Percentiles rank a stretch among this genome's conserved stretches.
Evolutionary conservation across 2,888 invertebrate species (phyloP).

Genomic region (Camptogramma bilineatum): DNA sequence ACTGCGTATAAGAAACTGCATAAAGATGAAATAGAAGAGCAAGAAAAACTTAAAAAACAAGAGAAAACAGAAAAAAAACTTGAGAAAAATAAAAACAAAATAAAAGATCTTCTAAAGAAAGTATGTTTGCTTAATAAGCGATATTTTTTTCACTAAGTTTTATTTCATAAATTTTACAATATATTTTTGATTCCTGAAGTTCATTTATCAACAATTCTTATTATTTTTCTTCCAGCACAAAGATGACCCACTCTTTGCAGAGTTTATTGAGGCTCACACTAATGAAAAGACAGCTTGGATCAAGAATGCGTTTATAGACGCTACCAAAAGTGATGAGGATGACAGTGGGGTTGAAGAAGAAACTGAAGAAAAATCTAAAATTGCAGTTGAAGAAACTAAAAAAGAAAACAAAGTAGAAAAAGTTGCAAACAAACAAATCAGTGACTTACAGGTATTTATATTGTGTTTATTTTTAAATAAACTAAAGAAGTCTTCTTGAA

Average conservation of each 20-base stretch:
- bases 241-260: slow-evolving; percentile 95
- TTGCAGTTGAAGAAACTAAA: slow-evolving; percentile 31
- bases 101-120: slow-evolving; percentile 88
- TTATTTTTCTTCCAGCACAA: slow-evolving; percentile 85
- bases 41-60: slow-evolving; percentile 65
- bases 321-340: slow-evolving; percentile 65
- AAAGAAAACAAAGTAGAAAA: slow-evolving; percentile 78
- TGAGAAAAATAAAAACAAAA: slow-evolving; percentile 81
- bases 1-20: slow-evolving; percentile 86
- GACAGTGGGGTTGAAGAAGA: slow-evolving; percentile 69
- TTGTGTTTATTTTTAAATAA: not conserved
- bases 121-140: slow-evolving; percentile 58
- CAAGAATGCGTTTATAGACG: slow-evolving; percentile 68
- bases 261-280: slow-evolving; percentile 94
- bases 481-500: too few relatives aligned
- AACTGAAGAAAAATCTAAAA: slow-evolving; percentile 38
- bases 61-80: slow-evolving; percentile 61
- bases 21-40: slow-evolving; percentile 67
- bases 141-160: too few relatives aligned
- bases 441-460: slow-evolving; percentile 89
- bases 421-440: slow-evolving; percentile 89
- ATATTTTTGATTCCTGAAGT: too few relatives aligned
- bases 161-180: too few relatives aligned
- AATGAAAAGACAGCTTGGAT: slow-evolving; percentile 76
- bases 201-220: not conserved